These are phyloP conservation scores for Connochaetes taurinus DNA, from an alignment of 2,113 vertebrate species.

Conservation along the genomic window DNA sequence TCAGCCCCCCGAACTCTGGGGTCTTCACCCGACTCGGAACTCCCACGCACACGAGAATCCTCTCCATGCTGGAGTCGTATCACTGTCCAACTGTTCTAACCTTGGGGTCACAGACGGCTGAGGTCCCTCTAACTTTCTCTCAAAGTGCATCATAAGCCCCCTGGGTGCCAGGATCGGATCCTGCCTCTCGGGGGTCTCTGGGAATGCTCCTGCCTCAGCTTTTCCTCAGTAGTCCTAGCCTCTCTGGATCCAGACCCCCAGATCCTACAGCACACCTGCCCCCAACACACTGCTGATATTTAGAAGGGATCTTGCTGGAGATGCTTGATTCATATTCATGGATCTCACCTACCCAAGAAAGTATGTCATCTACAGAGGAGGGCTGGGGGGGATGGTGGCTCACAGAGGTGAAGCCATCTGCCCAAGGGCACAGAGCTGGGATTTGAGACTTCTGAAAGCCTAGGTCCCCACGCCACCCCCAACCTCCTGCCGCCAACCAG, in stretches of 20 bases:
- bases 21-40: background rate
- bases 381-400: background rate
- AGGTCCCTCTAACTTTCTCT: background rate
- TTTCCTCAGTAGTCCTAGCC: background rate
- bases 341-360: background rate
- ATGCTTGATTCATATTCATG: background rate
- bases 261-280: background rate
- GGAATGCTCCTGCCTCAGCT: background rate
- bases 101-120: background rate
- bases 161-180: background rate
- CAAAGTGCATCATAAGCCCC: background rate
- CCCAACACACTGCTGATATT: background rate
- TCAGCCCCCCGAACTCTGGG: background rate
- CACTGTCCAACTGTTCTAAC: background rate
- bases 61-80: background rate
- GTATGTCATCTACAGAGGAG: background rate
- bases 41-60: background rate
- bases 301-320: background rate
- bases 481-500: background rate
- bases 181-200: background rate
- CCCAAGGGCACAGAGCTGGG: background rate
- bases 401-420: background rate
- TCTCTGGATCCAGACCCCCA: background rate
- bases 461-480: background rate
- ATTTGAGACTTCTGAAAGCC: background rate